Percentiles rank a stretch among this genome's conserved stretches.
Evolutionary conservation across 2,113 vertebrate species (phyloP).

Genomic region (Echinops telfairi): DNA sequence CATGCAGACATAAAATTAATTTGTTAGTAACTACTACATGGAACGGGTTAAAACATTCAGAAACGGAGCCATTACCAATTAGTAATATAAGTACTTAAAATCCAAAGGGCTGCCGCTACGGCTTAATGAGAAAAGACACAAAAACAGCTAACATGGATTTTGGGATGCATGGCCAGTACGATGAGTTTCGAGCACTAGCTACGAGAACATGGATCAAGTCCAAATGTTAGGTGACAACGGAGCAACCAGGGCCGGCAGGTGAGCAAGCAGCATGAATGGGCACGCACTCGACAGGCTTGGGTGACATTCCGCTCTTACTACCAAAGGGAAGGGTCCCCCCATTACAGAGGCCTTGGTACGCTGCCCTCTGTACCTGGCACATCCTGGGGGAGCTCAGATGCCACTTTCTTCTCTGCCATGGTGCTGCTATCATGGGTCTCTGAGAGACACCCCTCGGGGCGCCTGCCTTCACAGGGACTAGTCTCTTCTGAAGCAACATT

Average conservation of each 20-base stretch:
- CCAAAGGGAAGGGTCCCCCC: conserved; percentile 84
- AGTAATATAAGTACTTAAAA: conserved; percentile 80
- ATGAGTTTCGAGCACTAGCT: conserved; percentile 82
- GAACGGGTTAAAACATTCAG: conserved; percentile 81
- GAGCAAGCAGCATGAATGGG: conserved; percentile 85
- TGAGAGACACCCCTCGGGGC: conserved; percentile 86
- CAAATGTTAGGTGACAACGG: conserved; percentile 86
- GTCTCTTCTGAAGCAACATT: conserved; percentile 88
- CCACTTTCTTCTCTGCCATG: conserved; percentile 89
- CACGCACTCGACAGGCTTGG: conserved; percentile 66
- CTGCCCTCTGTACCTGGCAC: conserved; percentile 92
- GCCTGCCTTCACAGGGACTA: conserved; percentile 91
- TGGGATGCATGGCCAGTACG: conserved; percentile 78
- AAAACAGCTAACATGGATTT: conserved; percentile 76
- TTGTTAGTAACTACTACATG: conserved; percentile 83
- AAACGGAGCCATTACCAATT: conserved; percentile 74
- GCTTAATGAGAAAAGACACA: conserved; percentile 80
- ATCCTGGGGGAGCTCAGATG: conserved; percentile 88
- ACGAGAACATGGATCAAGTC: conserved; percentile 81
- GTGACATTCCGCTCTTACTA: conserved; percentile 80
- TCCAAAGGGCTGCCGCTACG: conserved; percentile 74
- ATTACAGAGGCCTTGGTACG: conserved; percentile 87
- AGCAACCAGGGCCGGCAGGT: conserved; percentile 85
- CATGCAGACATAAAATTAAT: conserved; percentile 81
- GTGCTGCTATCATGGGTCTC: conserved; percentile 88